phyloP scores from a whole-genome alignment of 2,797 vertebrate genomes.

The Hydrolagus colliei region DNA sequence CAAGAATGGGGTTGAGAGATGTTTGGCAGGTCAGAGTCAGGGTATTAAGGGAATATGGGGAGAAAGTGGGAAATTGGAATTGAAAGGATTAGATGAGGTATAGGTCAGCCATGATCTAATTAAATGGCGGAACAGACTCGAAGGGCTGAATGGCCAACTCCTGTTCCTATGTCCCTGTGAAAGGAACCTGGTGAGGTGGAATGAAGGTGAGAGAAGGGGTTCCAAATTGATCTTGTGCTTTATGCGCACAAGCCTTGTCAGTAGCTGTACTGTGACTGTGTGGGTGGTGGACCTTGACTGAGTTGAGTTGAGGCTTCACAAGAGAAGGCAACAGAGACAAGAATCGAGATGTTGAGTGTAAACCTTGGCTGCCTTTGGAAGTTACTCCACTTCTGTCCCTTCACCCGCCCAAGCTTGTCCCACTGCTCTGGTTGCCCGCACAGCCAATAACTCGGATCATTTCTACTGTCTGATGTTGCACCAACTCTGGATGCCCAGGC shows the following conservation, averaged over 20 bases:
- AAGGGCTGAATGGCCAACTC: too few species aligned
- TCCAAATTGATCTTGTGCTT: not conserved
- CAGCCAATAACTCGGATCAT: not conserved
- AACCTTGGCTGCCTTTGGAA: not conserved
- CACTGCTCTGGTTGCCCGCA: not conserved
- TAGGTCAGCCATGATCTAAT: too few species aligned
- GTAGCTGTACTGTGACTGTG: not conserved
- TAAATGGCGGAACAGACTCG: too few species aligned
- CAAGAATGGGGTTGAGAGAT: too few species aligned
- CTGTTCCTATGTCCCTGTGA: not conserved
- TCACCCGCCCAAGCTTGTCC: not conserved
- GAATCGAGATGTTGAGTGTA: too few species aligned
- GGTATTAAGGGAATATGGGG: too few species aligned
- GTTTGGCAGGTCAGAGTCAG: too few species aligned
- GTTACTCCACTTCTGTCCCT: not conserved
- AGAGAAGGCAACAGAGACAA: not conserved
- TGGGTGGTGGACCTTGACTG: too few species aligned
- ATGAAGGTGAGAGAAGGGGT: not conserved
- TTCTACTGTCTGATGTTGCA: not conserved
- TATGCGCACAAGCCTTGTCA: not conserved
- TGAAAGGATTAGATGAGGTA: too few species aligned
- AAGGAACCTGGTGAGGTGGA: not conserved
- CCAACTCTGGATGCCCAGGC: slow-evolving; percentile 32
- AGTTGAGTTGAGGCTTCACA: not conserved
- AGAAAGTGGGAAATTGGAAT: too few species aligned